Evolutionary conservation across 2,797 vertebrate genomes (phyloP).

Genomic region (Geotria australis): DNA sequence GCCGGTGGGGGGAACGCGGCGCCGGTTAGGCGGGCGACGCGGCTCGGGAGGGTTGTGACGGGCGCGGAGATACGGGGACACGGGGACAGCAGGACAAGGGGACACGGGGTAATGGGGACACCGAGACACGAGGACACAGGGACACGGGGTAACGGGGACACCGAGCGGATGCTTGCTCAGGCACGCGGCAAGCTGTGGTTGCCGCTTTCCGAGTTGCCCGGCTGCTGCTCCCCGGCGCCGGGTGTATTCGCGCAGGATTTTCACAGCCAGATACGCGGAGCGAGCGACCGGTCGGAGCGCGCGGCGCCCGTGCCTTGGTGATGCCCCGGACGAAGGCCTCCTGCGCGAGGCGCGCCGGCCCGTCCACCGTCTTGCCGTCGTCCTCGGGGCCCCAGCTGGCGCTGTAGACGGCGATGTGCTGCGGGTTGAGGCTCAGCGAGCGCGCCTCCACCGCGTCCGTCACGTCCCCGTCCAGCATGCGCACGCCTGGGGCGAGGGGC

Average conservation of each 20-base stretch:
- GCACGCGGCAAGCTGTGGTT: no score
- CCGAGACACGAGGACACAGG: no score
- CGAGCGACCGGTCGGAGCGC: no score
- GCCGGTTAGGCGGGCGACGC: no score
- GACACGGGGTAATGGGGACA: no score
- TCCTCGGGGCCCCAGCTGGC: slow-evolving; percentile 69
- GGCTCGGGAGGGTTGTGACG: background rate
- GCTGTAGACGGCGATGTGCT: slow-evolving; percentile 58
- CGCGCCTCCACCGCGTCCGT: slow-evolving; percentile 43
- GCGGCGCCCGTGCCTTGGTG: slow-evolving; percentile 5
- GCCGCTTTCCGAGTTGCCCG: no score
- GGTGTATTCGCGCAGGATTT: no score
- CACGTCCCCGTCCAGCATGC: slow-evolving; percentile 53
- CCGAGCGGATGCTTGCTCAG: no score
- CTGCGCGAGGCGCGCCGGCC: slow-evolving; percentile 26
- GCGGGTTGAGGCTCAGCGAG: slow-evolving; percentile 32
- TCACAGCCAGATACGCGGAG: no score
- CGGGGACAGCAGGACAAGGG: no score
- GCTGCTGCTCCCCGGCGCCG: no score
- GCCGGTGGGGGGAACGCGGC: background rate
- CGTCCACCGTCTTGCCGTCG: slow-evolving; percentile 38
- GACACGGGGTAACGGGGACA: no score
- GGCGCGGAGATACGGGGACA: background rate
- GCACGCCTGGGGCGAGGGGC: slow-evolving; percentile 18
- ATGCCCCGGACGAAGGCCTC: slow-evolving; percentile 21